Base-by-base conservation (phyloP, 2,888 invertebrate species). In the Onthophagus sagittarius region DNA sequence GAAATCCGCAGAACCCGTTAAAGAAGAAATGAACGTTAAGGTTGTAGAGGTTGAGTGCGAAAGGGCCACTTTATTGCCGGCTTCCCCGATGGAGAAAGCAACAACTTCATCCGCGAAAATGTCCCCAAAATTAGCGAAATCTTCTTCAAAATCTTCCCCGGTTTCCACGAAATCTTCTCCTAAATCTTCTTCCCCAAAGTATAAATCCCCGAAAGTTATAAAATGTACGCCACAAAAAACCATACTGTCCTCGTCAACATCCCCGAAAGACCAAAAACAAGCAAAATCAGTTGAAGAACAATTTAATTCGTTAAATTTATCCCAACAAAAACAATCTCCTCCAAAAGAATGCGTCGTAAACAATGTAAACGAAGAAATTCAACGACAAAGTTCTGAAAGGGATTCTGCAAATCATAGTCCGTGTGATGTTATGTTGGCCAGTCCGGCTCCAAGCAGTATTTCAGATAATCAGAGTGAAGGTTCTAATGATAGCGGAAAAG, bases 401-500 rank as follows among this genome's bases (percentile, higher is more conserved):
- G 93, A 93, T 85, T 93, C 93, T 23, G 93, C 93, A 15, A 93
- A 93, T 85, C 92, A 93, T 81, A 93, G 93, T 85, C 93, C 93
- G 1, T 89, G 90, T 72, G 93, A 93, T 80, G 90, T 90, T 62
- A 90, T 85, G 83, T 83, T 92, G 79, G 92, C 89, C 78, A 91
- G 91, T 84, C 67, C 67, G 5, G 67, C 67, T 31, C 87, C 90
- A 81, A 90, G 90, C 85, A 89, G 89, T 83, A 91, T 90, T 83
- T 91, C 91, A 74, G 91, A 92, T 83, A 89, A 89, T 80, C 91
- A 91, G 78, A 91, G 91, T 83, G 91, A 91, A 91, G 93, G 92
- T 76, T 94, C 94, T 74, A 93, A 92, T 84, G 94, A 94, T 84
- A 94, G 94, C 84, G 94, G 94, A 69, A 94, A 94, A 86, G 94